These are phyloP conservation scores for Pristionchus exspectatus DNA, from an alignment of 2,888 invertebrate genomes.

Conservation along the genomic window DNA sequence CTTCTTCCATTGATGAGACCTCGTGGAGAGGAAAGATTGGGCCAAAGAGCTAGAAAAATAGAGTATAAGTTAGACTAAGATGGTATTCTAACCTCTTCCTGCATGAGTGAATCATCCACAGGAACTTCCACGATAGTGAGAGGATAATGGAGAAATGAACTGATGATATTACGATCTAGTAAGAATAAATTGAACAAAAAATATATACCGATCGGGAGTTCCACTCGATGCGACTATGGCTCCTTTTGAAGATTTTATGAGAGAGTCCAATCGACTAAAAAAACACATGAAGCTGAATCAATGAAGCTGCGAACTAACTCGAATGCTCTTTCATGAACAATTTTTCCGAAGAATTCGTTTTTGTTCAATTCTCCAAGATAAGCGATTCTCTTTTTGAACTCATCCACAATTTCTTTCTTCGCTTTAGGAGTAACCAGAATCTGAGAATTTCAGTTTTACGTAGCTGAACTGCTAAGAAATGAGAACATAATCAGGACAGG, in stretches of 20 bases:
- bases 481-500: conserved; percentile 68
- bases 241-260: neutral
- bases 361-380: conserved; percentile 66
- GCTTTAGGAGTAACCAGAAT: conserved; percentile 84
- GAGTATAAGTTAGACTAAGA: neutral
- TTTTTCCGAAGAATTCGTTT: conserved; percentile 72
- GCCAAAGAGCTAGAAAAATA: conserved; percentile 89
- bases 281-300: neutral
- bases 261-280: neutral
- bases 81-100: conserved; percentile 13
- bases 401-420: conserved; percentile 81
- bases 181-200: neutral
- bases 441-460: neutral
- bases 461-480: neutral
- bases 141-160: conserved; percentile 9
- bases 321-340: conserved; percentile 45
- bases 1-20: conserved; percentile 89
- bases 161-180: neutral
- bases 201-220: conserved; percentile 20
- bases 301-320: neutral
- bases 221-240: conserved; percentile 81
- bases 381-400: conserved; percentile 72
- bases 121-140: conserved; percentile 24
- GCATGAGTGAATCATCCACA: conserved; percentile 24
- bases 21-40: conserved; percentile 93